These are phyloP conservation scores for Rhabditophanes sp. DNA, from an alignment of 2,888 invertebrate genomes.

Conservation along the genomic window DNA sequence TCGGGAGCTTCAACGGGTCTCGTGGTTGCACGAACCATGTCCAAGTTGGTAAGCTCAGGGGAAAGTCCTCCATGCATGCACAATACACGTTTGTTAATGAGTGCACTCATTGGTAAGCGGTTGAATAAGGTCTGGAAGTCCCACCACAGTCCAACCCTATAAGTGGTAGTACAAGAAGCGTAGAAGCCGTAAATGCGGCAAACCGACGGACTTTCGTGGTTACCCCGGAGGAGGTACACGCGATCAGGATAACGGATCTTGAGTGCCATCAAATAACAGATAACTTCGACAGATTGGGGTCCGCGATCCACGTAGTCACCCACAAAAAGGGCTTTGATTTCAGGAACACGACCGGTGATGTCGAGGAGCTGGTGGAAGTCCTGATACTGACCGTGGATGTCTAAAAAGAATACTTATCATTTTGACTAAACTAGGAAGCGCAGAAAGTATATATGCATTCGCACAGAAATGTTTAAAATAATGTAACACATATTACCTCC, in stretches of 20 bases:
- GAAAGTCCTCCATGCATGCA: slow-evolving; percentile 37
- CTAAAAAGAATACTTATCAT: no score
- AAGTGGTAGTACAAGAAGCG: slow-evolving; percentile 15
- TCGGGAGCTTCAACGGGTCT: slow-evolving; percentile 30
- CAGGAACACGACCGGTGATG: slow-evolving; percentile 30
- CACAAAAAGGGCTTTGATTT: slow-evolving; percentile 20
- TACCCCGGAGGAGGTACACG: slow-evolving; percentile 27
- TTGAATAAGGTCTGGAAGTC: slow-evolving; percentile 33
- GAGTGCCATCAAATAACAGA: slow-evolving; percentile 25
- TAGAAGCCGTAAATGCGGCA: slow-evolving; percentile 35
- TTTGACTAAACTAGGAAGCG: no score
- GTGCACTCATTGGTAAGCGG: slow-evolving; percentile 29
- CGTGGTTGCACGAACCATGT: slow-evolving; percentile 20
- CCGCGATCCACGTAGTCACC: slow-evolving; percentile 38
- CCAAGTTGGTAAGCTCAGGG: slow-evolving; percentile 21
- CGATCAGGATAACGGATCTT: slow-evolving; percentile 28
- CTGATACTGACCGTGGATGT: slow-evolving; percentile 31
- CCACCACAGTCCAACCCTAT: slow-evolving; percentile 30
- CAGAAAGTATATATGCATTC: no score
- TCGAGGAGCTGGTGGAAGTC: slow-evolving; percentile 30
- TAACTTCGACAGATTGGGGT: slow-evolving; percentile 27
- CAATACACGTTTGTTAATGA: slow-evolving; percentile 27
- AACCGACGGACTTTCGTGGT: slow-evolving; percentile 33
- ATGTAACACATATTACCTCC: no score
- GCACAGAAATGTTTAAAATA: no score